Conservation (phyloP, 2,113 vertebrate genomes). For the Gnathonemus echidnorhynchus region DNA sequence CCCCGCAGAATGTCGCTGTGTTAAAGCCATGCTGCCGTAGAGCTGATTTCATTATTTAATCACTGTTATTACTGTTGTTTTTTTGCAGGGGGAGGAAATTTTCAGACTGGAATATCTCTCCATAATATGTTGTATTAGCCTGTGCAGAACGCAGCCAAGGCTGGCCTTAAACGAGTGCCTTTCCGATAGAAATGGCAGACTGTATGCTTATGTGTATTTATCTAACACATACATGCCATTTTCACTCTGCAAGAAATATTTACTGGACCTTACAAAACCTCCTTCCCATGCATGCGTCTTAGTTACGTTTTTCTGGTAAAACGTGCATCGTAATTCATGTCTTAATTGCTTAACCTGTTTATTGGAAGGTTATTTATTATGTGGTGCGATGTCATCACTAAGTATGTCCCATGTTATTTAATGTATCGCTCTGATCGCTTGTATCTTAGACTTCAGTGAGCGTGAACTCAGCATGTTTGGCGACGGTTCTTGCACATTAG, state of each 20-base stretch:
- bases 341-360: neutral
- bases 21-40: neutral
- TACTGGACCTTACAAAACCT: neutral
- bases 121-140: neutral
- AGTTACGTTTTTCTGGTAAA: neutral
- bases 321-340: neutral
- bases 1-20: neutral
- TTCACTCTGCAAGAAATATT: neutral
- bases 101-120: neutral
- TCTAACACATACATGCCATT: neutral
- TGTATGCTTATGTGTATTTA: neutral
- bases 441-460: neutral
- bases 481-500: neutral
- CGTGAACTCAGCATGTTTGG: neutral
- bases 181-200: neutral
- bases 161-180: neutral
- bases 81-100: neutral
- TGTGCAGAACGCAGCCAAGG: neutral
- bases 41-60: slow-evolving; percentile 7
- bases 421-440: neutral
- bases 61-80: slow-evolving; percentile 5
- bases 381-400: neutral
- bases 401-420: neutral
- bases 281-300: neutral
- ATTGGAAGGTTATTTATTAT: neutral